Base-by-base conservation (phyloP, 2,888 invertebrate genomes). In the Melitaea athalia region DNA sequence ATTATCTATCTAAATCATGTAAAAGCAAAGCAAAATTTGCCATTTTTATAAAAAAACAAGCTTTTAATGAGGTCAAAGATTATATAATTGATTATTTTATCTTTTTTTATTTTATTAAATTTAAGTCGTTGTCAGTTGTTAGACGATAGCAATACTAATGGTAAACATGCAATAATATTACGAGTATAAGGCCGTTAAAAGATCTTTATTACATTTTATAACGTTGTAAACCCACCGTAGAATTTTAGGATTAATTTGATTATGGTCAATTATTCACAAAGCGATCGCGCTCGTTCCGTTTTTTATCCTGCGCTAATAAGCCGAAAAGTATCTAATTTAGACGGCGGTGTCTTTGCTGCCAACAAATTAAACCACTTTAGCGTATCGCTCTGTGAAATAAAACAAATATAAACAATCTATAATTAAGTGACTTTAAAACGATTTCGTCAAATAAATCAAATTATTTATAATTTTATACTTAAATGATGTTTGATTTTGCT, bases 171-270 rank as follows among this genome's bases (percentile, higher is more conserved):
- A 84, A 81, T 84, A 83, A 83, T 86, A 85, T 85, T 86, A n/a
- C n/a, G n/a, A n/a, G n/a, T n/a, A 86, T 81, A 80, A 81, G 86
- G 87, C 86, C 82, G 85, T 89, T 88, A 87, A 85, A 81, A 87
- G 85, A 79, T 88, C 87, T 91, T 92, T 92, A 92, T 91, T 89
- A 87, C 90, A 82, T 86, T 92, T 92, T 92, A 92, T 84, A 89
- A 80, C 90, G 91, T 81, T 87, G 85, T 92, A 92, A 92, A 92
- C 92, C 89, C 88, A 92, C 92, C 90, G 91, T 92, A 89, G 89
- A 88, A 91, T 90, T 90, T 91, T 87, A 89, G 91, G 86, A 91
- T 92, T 92, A 91, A 92, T 92, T 92, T 92, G 91, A 92, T 92
- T 92, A 91, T 91, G 83, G 91, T 90, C 91, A 92, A 92, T 92